Evolutionary conservation across 2,113 vertebrate species (phyloP).

Genomic region (Thinocorus orbignyianus): DNA sequence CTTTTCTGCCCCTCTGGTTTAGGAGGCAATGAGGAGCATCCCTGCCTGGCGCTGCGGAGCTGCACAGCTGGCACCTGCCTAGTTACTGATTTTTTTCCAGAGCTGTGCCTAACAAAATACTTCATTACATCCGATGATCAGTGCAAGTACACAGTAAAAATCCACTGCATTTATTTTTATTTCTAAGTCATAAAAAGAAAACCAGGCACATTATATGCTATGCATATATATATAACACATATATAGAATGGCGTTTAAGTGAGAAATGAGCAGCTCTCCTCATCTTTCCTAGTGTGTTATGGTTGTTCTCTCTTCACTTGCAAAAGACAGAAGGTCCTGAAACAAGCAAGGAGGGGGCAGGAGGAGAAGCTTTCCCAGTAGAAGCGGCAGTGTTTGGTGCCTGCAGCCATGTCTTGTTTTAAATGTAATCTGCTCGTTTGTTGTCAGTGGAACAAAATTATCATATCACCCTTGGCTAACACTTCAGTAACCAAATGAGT

Average conservation of each 20-base stretch:
- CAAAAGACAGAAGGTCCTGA: not conserved
- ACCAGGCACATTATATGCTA: not conserved
- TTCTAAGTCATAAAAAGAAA: conserved; percentile 23
- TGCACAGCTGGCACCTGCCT: not conserved
- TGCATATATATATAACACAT: not conserved
- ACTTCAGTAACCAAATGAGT: not conserved
- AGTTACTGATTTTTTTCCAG: not conserved
- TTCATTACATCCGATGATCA: not conserved
- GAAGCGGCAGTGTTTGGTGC: not conserved
- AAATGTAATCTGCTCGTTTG: not conserved
- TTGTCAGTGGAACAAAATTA: conserved; percentile 18
- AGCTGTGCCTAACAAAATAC: not conserved
- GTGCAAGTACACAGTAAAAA: not conserved
- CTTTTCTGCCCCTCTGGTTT: not conserved
- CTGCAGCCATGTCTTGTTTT: not conserved
- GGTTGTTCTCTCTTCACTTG: not conserved
- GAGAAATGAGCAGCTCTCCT: not conserved
- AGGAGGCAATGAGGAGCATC: not conserved
- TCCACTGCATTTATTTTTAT: not conserved
- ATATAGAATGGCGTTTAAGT: not conserved
- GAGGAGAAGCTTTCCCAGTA: not conserved
- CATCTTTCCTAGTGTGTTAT: not conserved
- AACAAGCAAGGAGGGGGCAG: not conserved
- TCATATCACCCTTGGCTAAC: not conserved
- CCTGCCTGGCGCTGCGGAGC: not conserved